These are phyloP conservation scores for Asarcornis scutulata DNA, from an alignment of 2,113 vertebrate genomes.

Conservation along the genomic window DNA sequence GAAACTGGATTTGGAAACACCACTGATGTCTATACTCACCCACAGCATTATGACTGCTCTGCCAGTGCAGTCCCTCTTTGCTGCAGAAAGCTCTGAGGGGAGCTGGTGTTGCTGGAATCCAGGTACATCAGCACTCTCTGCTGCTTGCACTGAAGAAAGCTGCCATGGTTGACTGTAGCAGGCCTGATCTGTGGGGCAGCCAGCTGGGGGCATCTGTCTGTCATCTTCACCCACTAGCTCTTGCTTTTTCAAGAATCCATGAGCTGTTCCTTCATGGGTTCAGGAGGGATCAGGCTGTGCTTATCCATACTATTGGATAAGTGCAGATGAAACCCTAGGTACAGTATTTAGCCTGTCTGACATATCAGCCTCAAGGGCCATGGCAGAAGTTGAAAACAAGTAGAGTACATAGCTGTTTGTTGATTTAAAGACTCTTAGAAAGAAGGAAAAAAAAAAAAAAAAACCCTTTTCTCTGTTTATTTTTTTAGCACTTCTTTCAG, in stretches of 20 bases:
- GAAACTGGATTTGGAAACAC: neutral
- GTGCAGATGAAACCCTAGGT: neutral
- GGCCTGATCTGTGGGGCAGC: neutral
- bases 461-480: neutral
- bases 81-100: neutral
- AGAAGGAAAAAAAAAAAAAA: neutral
- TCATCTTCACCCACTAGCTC: neutral
- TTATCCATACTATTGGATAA: neutral
- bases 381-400: neutral
- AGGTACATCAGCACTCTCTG: neutral
- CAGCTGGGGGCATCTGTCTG: neutral
- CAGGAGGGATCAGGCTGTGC: neutral
- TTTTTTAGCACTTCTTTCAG: constrained; percentile 10
- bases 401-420: neutral
- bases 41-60: neutral
- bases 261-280: neutral
- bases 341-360: neutral
- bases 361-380: neutral
- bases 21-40: neutral
- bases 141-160: neutral
- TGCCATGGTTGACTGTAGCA: neutral
- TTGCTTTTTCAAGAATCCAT: neutral
- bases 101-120: neutral
- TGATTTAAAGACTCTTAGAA: neutral
- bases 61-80: neutral